These are phyloP conservation scores for Clangula hyemalis DNA, from an alignment of 2,797 vertebrate species.

Conservation along the genomic window DNA sequence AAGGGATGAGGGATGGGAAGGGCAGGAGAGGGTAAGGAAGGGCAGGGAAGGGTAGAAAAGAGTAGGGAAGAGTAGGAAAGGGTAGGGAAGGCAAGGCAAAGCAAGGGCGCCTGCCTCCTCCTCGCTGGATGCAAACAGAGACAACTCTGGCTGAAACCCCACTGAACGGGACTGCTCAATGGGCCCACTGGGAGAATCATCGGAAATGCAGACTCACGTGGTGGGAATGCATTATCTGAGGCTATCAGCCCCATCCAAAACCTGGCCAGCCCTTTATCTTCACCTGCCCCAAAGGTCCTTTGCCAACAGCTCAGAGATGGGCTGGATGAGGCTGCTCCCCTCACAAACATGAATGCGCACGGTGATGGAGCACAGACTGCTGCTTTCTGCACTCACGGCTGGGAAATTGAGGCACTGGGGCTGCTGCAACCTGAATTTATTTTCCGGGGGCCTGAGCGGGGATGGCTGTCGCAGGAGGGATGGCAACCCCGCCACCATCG, in stretches of 20 bases:
- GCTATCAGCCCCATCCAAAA: not conserved
- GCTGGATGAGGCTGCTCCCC: not conserved
- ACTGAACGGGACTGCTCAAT: not conserved
- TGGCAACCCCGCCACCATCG: not conserved
- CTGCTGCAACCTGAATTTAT: not conserved
- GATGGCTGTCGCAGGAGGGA: not conserved
- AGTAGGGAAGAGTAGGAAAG: no score
- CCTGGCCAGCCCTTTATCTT: fast-evolving
- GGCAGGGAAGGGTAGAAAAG: no score
- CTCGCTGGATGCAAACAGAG: not conserved
- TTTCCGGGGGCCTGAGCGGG: not conserved
- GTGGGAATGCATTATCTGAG: fast-evolving
- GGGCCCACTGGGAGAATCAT: not conserved
- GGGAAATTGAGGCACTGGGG: not conserved
- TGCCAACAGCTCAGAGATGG: not conserved
- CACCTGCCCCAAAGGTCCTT: not conserved
- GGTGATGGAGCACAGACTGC: not conserved
- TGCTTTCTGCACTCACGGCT: not conserved
- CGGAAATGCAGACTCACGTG: not conserved
- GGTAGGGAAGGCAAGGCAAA: no score
- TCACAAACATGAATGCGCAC: fast-evolving
- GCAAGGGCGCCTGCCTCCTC: not conserved
- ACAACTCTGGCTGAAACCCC: not conserved
- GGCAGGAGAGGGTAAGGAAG: no score
- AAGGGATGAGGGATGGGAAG: not conserved